Percentiles rank a stretch among this genome's conserved stretches.
Evolutionary conservation across 2,888 invertebrate species (phyloP).

Genomic region (Lithophane leautieri): DNA sequence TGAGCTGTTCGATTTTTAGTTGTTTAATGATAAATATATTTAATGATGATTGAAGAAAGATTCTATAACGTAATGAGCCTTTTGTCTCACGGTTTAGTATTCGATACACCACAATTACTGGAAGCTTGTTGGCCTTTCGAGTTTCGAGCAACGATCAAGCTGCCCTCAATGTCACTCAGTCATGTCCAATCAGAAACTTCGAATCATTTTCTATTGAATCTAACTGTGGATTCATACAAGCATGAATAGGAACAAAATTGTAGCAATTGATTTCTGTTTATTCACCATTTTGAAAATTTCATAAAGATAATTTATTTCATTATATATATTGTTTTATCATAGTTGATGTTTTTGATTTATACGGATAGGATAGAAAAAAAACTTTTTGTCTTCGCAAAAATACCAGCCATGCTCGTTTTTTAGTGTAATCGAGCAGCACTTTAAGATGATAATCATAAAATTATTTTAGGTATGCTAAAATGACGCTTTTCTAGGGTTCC

Average conservation of each 20-base stretch:
- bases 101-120: conserved; percentile 45
- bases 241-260: conserved; percentile 19
- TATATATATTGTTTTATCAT: no score
- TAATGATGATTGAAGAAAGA: conserved; percentile 54
- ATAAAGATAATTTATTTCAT: no score
- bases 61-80: conserved; percentile 34
- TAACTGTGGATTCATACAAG: conserved; percentile 20
- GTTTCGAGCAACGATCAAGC: conserved; percentile 30
- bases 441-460: not conserved
- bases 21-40: conserved; percentile 57
- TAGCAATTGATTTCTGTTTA: conserved; percentile 10
- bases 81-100: conserved; percentile 24
- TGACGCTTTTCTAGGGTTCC: not conserved
- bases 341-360: no score
- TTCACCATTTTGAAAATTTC: conserved; percentile 21
- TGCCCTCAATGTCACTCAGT: conserved; percentile 56
- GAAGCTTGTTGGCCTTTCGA: conserved; percentile 33
- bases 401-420: no score
- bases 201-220: conserved; percentile 52
- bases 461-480: not conserved
- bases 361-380: no score
- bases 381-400: no score
- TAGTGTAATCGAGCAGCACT: not conserved
- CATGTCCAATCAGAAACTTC: conserved; percentile 46
- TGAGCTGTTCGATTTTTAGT: conserved; percentile 35